Percentiles rank a stretch among this genome's conserved stretches.
These are phyloP conservation scores for Yponomeuta malinellus DNA, from an alignment of 2,888 invertebrate genomes.

Conservation along the genomic window DNA sequence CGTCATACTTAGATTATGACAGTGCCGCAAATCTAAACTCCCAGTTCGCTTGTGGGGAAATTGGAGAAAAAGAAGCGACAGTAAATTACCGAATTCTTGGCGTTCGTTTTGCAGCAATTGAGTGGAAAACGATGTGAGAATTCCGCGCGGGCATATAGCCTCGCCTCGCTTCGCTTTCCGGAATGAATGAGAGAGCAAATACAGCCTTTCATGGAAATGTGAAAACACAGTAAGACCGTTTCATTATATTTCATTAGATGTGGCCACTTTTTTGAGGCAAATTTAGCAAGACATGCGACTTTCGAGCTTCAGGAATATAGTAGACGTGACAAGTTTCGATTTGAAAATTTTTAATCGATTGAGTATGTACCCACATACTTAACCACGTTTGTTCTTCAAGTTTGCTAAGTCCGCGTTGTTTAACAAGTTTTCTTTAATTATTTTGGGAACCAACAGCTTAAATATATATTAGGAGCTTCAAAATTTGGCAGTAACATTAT, in stretches of 20 bases:
- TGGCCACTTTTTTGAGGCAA: background rate
- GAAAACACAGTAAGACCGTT: background rate
- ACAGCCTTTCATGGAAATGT: background rate
- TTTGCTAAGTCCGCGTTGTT: no score
- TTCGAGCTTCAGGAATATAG: no score
- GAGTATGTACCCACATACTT: no score
- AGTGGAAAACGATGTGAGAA: background rate
- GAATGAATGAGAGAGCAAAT: background rate
- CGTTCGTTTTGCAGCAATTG: conserved; percentile 1
- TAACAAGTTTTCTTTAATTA: no score
- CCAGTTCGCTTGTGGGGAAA: background rate
- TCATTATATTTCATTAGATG: background rate
- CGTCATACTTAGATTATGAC: no score
- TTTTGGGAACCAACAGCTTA: no score
- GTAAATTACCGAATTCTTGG: background rate
- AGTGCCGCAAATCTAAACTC: background rate
- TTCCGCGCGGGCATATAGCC: background rate
- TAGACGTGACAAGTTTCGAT: no score
- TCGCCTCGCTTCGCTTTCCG: background rate
- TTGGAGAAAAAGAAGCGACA: background rate
- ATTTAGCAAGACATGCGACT: background rate
- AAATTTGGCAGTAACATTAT: no score
- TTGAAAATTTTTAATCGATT: no score
- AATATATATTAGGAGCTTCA: no score
- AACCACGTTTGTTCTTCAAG: no score